Conservation (phyloP, 2,113 vertebrate genomes). For the Albula goreensis region DNA sequence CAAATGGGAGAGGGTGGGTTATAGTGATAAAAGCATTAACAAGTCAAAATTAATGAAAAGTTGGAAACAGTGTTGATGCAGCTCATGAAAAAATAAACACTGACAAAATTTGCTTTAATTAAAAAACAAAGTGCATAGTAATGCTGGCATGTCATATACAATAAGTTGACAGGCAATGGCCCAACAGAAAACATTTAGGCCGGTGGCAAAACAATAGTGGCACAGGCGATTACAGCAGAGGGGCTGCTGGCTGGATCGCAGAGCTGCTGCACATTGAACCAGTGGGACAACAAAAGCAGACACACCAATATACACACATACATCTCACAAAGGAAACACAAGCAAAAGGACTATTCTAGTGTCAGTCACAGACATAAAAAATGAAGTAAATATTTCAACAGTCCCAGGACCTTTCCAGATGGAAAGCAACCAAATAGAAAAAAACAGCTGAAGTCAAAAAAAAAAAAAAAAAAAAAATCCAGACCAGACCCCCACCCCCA, state of each 20-base stretch:
- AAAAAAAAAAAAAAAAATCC: slow-evolving; percentile 20
- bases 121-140: background rate
- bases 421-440: slow-evolving; percentile 34
- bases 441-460: slow-evolving; percentile 8
- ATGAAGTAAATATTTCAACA: slow-evolving; percentile 43
- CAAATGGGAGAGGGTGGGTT: background rate
- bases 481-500: slow-evolving; percentile 34
- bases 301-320: slow-evolving; percentile 11
- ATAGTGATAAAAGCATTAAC: too few relatives aligned
- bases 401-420: slow-evolving; percentile 54
- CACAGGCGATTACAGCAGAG: slow-evolving; percentile 1
- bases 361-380: slow-evolving; percentile 27
- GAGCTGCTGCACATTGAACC: slow-evolving; percentile 30
- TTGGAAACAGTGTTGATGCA: too few relatives aligned
- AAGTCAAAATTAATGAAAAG: background rate
- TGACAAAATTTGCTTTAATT: too few relatives aligned
- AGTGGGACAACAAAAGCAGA: slow-evolving; percentile 20
- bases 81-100: too few relatives aligned
- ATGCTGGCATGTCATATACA: background rate
- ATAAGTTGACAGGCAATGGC: background rate
- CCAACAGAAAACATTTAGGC: background rate
- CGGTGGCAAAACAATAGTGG: background rate
- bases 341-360: slow-evolving; percentile 53
- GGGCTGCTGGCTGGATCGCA: background rate
- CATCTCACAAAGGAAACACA: slow-evolving; percentile 23